phyloP scores from a whole-genome alignment of 2,113 vertebrate genomes.

The Pomatostomus ruficeps region DNA sequence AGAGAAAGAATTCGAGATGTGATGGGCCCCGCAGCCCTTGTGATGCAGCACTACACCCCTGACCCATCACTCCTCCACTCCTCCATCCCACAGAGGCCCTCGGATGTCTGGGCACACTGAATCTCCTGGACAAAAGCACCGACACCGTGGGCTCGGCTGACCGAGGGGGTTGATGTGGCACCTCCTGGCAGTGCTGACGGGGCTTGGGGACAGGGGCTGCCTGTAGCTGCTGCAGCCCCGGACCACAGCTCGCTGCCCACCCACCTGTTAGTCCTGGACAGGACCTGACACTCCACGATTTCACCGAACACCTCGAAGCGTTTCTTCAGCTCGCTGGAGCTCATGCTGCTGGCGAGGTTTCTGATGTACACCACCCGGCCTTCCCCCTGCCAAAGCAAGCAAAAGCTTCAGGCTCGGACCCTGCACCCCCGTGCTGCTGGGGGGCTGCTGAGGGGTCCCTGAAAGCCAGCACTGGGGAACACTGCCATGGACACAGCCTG shows the following conservation, averaged over 20 bases:
- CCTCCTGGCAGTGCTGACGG: background rate
- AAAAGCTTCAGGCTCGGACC: background rate
- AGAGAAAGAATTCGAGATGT: background rate
- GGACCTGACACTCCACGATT: slow-evolving; percentile 90
- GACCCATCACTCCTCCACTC: background rate
- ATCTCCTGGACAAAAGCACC: background rate
- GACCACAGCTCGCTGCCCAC: background rate
- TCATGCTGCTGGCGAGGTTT: slow-evolving; percentile 90
- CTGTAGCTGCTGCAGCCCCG: background rate
- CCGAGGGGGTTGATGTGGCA: rapidly evolving
- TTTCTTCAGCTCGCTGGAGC: slow-evolving; percentile 88
- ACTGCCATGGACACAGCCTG: background rate
- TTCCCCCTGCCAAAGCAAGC: slow-evolving; percentile 81
- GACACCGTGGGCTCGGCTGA: rapidly evolving
- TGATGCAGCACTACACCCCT: background rate
- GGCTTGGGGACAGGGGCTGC: background rate
- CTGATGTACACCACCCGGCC: slow-evolving; percentile 91
- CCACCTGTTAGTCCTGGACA: slow-evolving; percentile 83
- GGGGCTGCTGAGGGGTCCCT: background rate
- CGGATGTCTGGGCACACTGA: background rate
- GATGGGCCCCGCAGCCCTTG: background rate
- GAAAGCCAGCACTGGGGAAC: background rate
- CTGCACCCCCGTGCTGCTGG: rapidly evolving
- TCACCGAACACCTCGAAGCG: slow-evolving; percentile 92
- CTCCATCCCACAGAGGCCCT: background rate